phyloP scores from a whole-genome alignment of 2,888 invertebrate species.

The Acanthoscelides obtectus region DNA sequence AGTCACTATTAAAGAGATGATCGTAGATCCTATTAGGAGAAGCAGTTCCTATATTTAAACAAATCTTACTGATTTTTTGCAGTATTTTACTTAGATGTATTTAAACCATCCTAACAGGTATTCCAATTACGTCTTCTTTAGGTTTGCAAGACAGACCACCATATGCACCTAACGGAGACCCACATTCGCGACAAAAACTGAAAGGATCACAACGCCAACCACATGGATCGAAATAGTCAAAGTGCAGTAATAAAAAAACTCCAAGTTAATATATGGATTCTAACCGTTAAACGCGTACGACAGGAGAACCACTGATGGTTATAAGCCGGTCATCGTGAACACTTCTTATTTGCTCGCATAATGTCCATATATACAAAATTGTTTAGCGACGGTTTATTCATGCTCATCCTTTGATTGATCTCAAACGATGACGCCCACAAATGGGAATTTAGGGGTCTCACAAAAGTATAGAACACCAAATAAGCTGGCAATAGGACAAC shows the following conservation, averaged over 20 bases:
- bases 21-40: background rate
- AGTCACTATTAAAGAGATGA: too few species aligned
- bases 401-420: too few species aligned
- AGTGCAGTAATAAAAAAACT: background rate
- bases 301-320: background rate
- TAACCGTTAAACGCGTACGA: background rate
- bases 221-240: background rate
- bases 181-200: background rate
- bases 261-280: background rate
- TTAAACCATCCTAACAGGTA: background rate
- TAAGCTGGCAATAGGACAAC: too few species aligned
- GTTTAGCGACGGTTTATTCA: too few species aligned
- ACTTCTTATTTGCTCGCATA: too few species aligned
- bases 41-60: background rate
- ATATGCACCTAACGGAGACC: background rate
- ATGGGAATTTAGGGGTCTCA: too few species aligned
- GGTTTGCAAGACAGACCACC: background rate
- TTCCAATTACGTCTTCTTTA: background rate
- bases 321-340: background rate
- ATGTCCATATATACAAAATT: too few species aligned
- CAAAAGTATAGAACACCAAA: too few species aligned
- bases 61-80: background rate
- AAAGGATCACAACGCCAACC: background rate
- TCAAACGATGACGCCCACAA: too few species aligned
- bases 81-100: background rate